A percentile compares a stretch with the other conserved stretches of the same genome.
Conservation (phyloP, 1,140 invertebrate species). For the Heliothis virescens region DNA sequence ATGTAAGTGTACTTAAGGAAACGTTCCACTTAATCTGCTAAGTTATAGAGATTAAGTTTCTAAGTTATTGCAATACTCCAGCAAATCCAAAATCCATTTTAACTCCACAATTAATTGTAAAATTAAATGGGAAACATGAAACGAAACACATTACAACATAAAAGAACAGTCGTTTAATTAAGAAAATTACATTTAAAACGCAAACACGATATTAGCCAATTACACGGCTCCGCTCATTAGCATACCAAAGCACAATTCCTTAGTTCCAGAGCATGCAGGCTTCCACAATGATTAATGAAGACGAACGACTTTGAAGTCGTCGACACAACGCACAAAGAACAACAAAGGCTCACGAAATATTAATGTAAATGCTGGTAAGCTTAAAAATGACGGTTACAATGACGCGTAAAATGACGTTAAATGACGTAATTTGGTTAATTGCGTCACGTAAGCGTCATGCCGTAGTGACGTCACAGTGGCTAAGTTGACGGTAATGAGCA, state of each 20-base stretch:
- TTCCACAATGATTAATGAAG: slow-evolving; percentile 36
- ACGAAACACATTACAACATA: no score
- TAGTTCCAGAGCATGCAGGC: slow-evolving; percentile 21
- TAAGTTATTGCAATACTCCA: no score
- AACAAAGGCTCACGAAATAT: slow-evolving; percentile 29
- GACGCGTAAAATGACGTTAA: slow-evolving; percentile 2
- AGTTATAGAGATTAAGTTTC: no score
- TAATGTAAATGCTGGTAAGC: slow-evolving; percentile 16
- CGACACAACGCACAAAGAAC: slow-evolving; percentile 31
- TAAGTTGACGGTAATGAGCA: slow-evolving; percentile 33
- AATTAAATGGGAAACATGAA: no score
- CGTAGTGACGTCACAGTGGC: neutral
- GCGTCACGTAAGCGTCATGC: slow-evolving; percentile 5
- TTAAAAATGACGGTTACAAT: slow-evolving; percentile 21
- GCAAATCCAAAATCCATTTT: no score
- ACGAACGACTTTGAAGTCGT: slow-evolving; percentile 36
- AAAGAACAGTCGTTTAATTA: no score
- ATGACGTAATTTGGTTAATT: slow-evolving; percentile 27
- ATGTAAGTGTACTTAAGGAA: neutral
- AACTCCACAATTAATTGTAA: no score
- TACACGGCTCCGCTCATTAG: neutral
- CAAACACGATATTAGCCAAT: neutral
- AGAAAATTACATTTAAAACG: neutral
- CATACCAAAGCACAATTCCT: slow-evolving; percentile 17
- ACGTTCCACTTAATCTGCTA: neutral